Percentiles rank a stretch among this genome's conserved stretches.
Conservation (phyloP, 2,888 invertebrate genomes). For the Tolmerus cingulatus region DNA sequence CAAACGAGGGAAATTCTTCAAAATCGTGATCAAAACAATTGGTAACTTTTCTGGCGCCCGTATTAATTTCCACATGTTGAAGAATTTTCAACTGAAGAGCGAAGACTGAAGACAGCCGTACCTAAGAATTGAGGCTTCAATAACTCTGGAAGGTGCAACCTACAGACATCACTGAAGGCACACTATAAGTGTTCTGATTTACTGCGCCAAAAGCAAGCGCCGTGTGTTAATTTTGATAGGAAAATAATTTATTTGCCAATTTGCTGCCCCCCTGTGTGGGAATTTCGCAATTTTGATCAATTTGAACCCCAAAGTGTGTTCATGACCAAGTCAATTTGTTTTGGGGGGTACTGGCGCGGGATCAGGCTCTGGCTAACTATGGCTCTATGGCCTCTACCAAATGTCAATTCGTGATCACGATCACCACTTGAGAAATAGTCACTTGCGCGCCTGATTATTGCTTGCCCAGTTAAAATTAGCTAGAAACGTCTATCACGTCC, state of each 20-base stretch:
- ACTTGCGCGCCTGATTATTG: background rate
- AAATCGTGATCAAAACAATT: constrained; percentile 11
- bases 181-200: background rate
- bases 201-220: background rate
- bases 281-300: background rate
- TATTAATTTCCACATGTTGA: constrained; percentile 18
- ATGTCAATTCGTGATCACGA: constrained; percentile 40
- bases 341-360: background rate
- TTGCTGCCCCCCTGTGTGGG: background rate
- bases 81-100: background rate
- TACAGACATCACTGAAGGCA: background rate
- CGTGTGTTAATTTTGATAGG: background rate
- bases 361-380: background rate
- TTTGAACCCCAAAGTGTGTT: constrained; percentile 1
- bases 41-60: background rate
- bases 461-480: background rate
- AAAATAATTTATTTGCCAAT: background rate
- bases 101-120: background rate
- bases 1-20: background rate
- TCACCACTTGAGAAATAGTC: background rate
- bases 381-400: background rate
- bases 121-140: background rate
- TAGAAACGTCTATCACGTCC: background rate
- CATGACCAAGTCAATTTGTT: constrained; percentile 30
- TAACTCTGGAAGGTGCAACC: background rate